Evolutionary conservation across 2,113 vertebrate genomes (phyloP).

Genomic region (Phalacrocorax brasilianus): DNA sequence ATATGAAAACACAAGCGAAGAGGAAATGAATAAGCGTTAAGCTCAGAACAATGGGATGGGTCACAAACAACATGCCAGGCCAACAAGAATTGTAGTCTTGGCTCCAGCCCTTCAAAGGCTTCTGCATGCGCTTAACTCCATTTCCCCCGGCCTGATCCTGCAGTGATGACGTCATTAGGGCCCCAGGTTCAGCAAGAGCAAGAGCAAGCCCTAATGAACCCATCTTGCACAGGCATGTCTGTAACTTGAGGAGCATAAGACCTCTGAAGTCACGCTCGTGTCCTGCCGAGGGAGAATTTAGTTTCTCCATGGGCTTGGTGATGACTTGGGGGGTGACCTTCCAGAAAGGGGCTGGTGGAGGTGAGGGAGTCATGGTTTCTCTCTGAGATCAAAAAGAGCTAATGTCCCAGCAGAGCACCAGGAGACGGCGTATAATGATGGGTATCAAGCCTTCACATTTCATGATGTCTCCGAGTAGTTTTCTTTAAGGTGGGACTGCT

Average conservation of each 20-base stretch:
- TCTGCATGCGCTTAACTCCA: neutral
- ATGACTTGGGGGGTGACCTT: neutral
- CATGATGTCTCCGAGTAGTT: neutral
- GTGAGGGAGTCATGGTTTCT: neutral
- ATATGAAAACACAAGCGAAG: constrained; percentile 3
- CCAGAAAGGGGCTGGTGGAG: neutral
- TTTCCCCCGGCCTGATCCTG: neutral
- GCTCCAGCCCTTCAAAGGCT: neutral
- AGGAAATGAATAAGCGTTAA: constrained; percentile 56
- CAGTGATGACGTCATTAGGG: neutral
- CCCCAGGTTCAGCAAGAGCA: neutral
- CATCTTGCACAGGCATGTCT: neutral
- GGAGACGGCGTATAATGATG: neutral
- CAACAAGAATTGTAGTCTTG: neutral
- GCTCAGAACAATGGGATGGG: constrained; percentile 54
- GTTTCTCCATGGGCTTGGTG: neutral
- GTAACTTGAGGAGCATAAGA: neutral
- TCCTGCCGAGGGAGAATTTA: neutral
- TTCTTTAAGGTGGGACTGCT: neutral
- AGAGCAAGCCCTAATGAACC: neutral
- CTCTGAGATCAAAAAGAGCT: neutral
- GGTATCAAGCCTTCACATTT: neutral
- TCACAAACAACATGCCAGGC: fast-evolving
- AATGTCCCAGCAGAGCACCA: neutral
- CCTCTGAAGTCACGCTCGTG: neutral